Evolutionary conservation across 1,140 invertebrate species (phyloP), one percentile per base, ranked within the genome.

Genomic region (Dendroctonus ponderosae): DNA sequence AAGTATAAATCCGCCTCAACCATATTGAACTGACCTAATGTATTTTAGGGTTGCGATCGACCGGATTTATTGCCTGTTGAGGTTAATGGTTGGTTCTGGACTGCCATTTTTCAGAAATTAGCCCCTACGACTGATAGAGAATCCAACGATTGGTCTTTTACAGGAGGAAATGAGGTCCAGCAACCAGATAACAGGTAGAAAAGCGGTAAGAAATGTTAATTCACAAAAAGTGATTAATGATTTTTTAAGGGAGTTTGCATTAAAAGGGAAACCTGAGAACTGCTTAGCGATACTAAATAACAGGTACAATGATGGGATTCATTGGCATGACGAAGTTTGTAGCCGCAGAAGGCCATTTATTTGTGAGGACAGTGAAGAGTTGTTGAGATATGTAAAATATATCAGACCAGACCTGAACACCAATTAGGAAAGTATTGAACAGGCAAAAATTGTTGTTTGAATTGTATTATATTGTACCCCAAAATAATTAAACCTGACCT

Each of bases 21-120:
- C 26, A 26, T 26, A 26, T 26, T 2, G 38, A 39, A 49, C 43
- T 62, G 91, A 89, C 3, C 26, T 26, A 26, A 2, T 73, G 88
- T 91, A 77, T 91, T 91, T 82, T 88, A 91, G 76, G 91, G 90
- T 53, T 92, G 90, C 72, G 87, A 91, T 69, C 85, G 89, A 65
- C 85, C 88, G n/a, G 90, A 92, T 76, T 81, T 92, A 50, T 85
- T 90, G 69, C 91, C 91, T 6, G 81, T 85, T 7, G 82, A 86
- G 40, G 79, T 91, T 51, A 92, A 92, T 71, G 91, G 91, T 11
- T 93, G 91, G 91, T 92, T 92, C 82, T 93, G 91, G 91, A 91
- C 90, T 7, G 89, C 89, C 5, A 88, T 89, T 67, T 83, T 91
- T n/a, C 87, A 90, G 77, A 92, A 91, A 77, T 77, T 92, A 65